phyloP scores from a whole-genome alignment of 2,113 vertebrate genomes.

The Hippopotamus amphibius region DNA sequence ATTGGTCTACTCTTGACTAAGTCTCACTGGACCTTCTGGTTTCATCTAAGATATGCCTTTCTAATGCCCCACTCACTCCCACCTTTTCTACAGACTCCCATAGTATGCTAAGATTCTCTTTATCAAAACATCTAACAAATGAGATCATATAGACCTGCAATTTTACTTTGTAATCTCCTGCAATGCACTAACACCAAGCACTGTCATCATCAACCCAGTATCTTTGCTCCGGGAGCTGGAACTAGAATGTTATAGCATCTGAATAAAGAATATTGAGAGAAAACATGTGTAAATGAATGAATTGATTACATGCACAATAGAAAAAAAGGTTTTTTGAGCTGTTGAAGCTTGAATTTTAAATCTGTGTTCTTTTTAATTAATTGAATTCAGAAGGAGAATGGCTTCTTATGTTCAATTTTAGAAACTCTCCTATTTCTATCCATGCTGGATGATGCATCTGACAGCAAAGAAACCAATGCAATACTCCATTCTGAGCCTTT shows the following conservation, averaged over 20 bases:
- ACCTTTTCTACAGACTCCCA: neutral
- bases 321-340: neutral
- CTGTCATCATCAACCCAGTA: neutral
- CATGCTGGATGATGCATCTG: neutral
- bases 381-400: neutral
- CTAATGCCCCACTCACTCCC: neutral
- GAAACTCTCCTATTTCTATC: neutral
- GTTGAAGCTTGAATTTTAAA: neutral
- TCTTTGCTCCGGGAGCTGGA: neutral
- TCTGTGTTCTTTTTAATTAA: neutral
- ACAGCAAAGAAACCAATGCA: neutral
- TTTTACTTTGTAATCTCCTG: neutral
- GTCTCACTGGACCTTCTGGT: neutral
- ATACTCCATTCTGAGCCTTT: neutral
- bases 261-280: neutral
- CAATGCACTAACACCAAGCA: neutral
- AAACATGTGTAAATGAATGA: neutral
- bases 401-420: neutral
- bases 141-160: neutral
- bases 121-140: neutral
- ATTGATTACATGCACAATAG: neutral
- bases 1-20: neutral
- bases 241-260: neutral
- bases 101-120: neutral
- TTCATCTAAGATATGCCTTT: neutral